A percentile compares a stretch with the other conserved stretches of the same genome.
phyloP scores from a whole-genome alignment of 2,113 vertebrate genomes.

The Alligator sinensis region DNA sequence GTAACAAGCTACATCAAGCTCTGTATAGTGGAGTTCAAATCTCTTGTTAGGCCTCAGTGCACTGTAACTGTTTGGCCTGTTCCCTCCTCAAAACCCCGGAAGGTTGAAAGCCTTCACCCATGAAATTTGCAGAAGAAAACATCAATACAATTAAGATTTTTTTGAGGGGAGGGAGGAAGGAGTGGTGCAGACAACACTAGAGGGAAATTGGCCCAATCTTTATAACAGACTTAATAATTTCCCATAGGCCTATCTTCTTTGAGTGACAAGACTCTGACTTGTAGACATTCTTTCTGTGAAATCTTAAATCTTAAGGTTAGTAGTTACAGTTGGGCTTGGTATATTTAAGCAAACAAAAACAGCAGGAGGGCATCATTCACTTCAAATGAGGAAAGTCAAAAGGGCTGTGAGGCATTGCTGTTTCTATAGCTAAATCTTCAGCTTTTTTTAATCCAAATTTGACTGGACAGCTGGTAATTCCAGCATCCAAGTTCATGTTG shows the following conservation, averaged over 20 bases:
- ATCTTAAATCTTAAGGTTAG: slow-evolving; percentile 20
- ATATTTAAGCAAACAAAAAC: slow-evolving; percentile 32
- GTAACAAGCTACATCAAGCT: neutral
- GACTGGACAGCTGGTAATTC: slow-evolving; percentile 22
- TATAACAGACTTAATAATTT: slow-evolving; percentile 37
- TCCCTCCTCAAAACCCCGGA: slow-evolving; percentile 1
- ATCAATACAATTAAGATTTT: neutral
- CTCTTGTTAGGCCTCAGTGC: neutral
- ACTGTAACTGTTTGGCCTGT: neutral
- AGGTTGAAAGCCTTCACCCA: neutral
- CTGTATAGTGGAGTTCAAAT: neutral
- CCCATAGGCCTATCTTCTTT: neutral
- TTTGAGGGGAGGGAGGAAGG: neutral
- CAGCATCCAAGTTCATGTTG: slow-evolving; percentile 20
- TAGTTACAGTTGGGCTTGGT: slow-evolving; percentile 34
- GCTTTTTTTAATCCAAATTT: slow-evolving; percentile 5
- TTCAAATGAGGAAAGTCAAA: slow-evolving; percentile 1
- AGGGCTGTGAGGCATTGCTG: neutral
- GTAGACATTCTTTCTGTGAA: slow-evolving; percentile 22
- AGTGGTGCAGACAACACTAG: neutral
- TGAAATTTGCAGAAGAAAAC: neutral
- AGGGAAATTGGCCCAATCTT: slow-evolving; percentile 1
- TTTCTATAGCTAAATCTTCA: neutral
- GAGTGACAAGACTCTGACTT: slow-evolving; percentile 7
- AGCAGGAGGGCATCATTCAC: neutral